phyloP scores from a whole-genome alignment of 92 coral and sea anemone species.

The Phenganax stokvisi region DNA sequence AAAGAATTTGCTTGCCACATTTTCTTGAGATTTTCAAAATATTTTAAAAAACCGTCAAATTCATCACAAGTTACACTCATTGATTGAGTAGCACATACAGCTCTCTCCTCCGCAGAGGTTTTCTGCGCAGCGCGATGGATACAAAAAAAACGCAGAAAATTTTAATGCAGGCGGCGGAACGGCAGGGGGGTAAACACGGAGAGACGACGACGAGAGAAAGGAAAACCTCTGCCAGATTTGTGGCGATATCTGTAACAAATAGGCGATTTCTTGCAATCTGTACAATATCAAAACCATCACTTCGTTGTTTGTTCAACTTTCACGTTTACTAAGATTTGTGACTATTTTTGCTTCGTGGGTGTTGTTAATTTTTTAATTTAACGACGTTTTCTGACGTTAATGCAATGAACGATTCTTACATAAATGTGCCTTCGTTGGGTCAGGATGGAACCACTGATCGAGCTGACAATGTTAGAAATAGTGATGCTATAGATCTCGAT shows the following conservation, averaged over 20 bases:
- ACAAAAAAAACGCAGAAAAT: background rate
- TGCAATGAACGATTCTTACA: background rate
- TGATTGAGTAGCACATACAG: too few species aligned
- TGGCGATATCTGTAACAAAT: constrained; percentile 2
- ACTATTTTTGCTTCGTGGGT: background rate
- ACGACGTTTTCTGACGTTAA: background rate
- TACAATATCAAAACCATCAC: constrained; percentile 5
- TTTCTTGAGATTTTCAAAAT: too few species aligned
- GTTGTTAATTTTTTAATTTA: background rate
- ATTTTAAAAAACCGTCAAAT: too few species aligned
- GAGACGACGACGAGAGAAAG: background rate
- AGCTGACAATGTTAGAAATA: background rate
- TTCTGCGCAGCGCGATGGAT: too few species aligned
- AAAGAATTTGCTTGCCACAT: too few species aligned
- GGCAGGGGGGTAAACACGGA: background rate
- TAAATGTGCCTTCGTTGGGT: background rate
- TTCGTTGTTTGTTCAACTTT: background rate
- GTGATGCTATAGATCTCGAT: background rate
- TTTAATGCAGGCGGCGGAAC: constrained; percentile 1
- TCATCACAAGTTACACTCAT: too few species aligned
- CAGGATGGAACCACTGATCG: background rate
- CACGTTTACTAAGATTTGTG: background rate
- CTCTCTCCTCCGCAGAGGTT: too few species aligned
- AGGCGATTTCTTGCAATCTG: constrained; percentile 10
- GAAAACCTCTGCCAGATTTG: constrained; percentile 26